These are phyloP conservation scores for Tachysurus vachellii DNA, from an alignment of 2,113 vertebrate genomes.

Conservation along the genomic window DNA sequence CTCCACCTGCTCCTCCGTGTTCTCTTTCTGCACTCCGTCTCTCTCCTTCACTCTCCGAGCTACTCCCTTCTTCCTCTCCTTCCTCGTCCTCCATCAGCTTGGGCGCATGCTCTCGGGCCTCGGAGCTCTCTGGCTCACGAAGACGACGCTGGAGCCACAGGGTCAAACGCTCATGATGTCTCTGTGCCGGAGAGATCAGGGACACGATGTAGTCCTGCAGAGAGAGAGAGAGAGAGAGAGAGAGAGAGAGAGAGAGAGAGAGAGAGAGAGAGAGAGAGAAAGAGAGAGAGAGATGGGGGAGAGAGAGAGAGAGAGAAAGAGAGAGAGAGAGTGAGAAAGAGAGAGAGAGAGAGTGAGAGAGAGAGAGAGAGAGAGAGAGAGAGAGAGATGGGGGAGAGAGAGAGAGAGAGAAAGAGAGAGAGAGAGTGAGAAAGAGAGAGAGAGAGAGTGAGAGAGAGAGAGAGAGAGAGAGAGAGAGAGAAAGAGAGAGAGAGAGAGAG, in stretches of 20 bases:
- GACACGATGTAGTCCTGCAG: constrained; percentile 74
- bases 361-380: not conserved
- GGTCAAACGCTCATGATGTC: constrained; percentile 65
- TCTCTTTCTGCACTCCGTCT: constrained; percentile 65
- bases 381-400: not conserved
- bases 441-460: not conserved
- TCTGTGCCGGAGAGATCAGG: constrained; percentile 68
- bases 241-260: not conserved
- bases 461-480: not conserved
- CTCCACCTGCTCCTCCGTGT: constrained; percentile 47
- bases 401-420: not conserved
- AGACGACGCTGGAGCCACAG: constrained; percentile 63
- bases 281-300: too few species aligned
- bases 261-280: not conserved
- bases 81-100: constrained; percentile 77
- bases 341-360: not conserved
- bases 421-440: not conserved
- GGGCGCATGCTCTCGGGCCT: constrained; percentile 78
- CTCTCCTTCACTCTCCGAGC: constrained; percentile 89
- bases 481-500: too few species aligned
- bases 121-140: constrained; percentile 69
- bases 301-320: too few species aligned
- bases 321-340: too few species aligned
- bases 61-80: constrained; percentile 88
- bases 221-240: too few species aligned